phyloP scores from a whole-genome alignment of 1,140 invertebrate genomes.

The Periplaneta americana region DNA sequence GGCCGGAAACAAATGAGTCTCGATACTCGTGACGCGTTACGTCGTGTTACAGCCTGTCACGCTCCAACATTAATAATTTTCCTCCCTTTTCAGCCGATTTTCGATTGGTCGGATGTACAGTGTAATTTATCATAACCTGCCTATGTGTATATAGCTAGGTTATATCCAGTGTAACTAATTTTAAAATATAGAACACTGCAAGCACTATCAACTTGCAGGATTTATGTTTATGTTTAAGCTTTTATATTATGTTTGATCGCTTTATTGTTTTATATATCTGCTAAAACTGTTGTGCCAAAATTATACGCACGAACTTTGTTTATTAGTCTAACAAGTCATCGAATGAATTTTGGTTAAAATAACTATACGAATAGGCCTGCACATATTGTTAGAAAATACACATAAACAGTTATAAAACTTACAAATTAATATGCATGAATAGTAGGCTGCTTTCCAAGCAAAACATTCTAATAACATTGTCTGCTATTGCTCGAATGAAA shows the following conservation, averaged over 20 bases:
- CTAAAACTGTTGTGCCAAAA: too few species aligned
- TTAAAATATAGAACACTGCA: background rate
- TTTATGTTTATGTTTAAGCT: background rate
- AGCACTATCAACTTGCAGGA: background rate
- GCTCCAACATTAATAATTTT: slow-evolving; percentile 7
- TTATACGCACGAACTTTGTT: too few species aligned
- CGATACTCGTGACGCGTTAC: slow-evolving; percentile 1
- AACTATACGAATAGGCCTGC: too few species aligned
- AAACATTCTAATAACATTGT: too few species aligned
- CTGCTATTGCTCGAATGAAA: too few species aligned
- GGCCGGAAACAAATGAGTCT: slow-evolving; percentile 11
- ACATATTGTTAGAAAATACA: too few species aligned
- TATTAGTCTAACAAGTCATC: too few species aligned
- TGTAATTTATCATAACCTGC: slow-evolving; percentile 7
- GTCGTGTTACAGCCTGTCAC: slow-evolving; percentile 4
- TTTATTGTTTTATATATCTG: too few species aligned
- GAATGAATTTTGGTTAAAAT: too few species aligned
- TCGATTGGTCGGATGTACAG: slow-evolving; percentile 4
- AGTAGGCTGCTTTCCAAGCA: too few species aligned
- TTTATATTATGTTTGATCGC: background rate
- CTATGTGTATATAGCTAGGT: background rate
- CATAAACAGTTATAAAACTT: too few species aligned
- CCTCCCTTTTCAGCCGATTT: slow-evolving; percentile 2
- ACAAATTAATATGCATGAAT: too few species aligned
- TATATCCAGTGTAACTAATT: background rate